Evolutionary conservation across 1,140 invertebrate genomes (phyloP), one percentile per base, ranked within the genome.

Genomic region (Ganaspis sp.): DNA sequence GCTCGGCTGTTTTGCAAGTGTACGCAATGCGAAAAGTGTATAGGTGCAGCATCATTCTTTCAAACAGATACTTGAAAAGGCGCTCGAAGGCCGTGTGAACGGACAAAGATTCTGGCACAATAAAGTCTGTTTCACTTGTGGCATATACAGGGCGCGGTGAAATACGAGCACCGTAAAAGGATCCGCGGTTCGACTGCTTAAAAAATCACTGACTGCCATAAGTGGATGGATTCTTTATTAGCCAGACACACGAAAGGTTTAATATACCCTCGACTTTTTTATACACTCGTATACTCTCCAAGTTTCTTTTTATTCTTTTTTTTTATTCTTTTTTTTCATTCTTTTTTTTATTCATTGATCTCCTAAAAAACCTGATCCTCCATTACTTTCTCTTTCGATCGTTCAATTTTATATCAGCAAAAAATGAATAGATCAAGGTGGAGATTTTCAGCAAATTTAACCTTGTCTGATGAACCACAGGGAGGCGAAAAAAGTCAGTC

Each of bases 61-160:
- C 54, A 64, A 29, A n/a, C 26, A 64, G 23, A 64, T 64, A 29
- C 54, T 29, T 29, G 54, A 64, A 64, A 64, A 64, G 54, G 54
- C 54, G 21, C 21, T 64, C 54, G 54, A 64, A 64, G 54, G 54
- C 23, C 54, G 54, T 64, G 54, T 64, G 54, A 64, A 64, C 54
- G 54, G 54, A 64, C 54, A 64, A 64, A 64, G 58, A 64, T 34
- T 12, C 58, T 64, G 58, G 58, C 58, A 64, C 58, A 64, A 64
- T 64, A 5, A 64, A 64, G 58, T 29, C 11, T 64, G 58, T 64
- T 64, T 23, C 58, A 64, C 58, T 64, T 64, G 58, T n/a, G 26
- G 23, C 58, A 64, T 64, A 64, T 34, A 29, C 58, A 8, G 23
- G 12, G 26, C 23, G 21, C 23, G 12, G 23, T 64, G 11, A 9